Evolutionary conservation across 2,888 invertebrate species (phyloP).

Genomic region (Spodoptera picta): DNA sequence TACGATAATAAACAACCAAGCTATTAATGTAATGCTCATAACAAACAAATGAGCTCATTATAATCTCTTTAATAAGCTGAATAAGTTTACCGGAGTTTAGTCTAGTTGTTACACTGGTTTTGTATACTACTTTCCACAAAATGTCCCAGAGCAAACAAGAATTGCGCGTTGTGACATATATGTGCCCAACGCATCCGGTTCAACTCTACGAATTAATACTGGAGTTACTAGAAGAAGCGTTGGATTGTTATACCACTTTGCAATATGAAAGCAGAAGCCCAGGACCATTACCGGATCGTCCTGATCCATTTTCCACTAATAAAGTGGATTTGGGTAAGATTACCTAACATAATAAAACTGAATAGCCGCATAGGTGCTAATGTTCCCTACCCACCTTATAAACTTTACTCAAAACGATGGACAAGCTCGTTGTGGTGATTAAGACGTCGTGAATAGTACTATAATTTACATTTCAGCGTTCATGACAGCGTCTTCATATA

Average conservation of each 20-base stretch:
- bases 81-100: constrained; percentile 30
- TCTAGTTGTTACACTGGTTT: constrained; percentile 28
- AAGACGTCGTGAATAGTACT: too few species aligned
- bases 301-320: constrained; percentile 87
- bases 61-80: constrained; percentile 28
- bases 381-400: too few species aligned
- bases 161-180: constrained; percentile 89
- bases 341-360: background rate
- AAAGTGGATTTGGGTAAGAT: constrained; percentile 89
- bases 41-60: constrained; percentile 40
- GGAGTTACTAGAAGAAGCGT: constrained; percentile 86
- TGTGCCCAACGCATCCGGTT: constrained; percentile 90
- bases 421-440: too few species aligned
- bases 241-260: constrained; percentile 84
- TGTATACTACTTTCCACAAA: constrained; percentile 49
- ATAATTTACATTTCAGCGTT: constrained; percentile 81
- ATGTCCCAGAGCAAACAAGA: constrained; percentile 77
- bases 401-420: too few species aligned
- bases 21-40: constrained; percentile 31
- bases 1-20: constrained; percentile 47
- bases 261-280: constrained; percentile 89
- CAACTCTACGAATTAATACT: constrained; percentile 88
- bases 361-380: too few species aligned
- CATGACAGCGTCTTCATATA: constrained; percentile 88
- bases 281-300: constrained; percentile 84